Evolutionary conservation across 2,797 vertebrate species (phyloP), one percentile per base, ranked within the genome.

Genomic region (Sparus aurata): DNA sequence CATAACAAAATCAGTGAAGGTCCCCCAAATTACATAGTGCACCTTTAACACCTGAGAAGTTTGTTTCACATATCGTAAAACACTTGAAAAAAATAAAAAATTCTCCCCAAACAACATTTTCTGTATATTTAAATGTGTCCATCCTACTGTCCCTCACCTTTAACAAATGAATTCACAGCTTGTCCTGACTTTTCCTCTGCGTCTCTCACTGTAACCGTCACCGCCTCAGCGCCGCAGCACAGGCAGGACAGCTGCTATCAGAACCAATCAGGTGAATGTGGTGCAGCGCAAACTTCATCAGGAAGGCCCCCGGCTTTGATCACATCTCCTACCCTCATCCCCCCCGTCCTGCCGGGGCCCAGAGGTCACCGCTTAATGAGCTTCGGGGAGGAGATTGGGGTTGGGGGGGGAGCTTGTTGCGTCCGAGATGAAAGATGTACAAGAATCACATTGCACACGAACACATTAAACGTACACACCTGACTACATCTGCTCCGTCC

Each of bases 311-410:
- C 22, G 5, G 82, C 91, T 94, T 93, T 91, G 87, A 93, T 93
- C 88, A 79, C 71, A 43, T 82, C 88, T 75, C 86, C 88, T 75
- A 61, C 86, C 82, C 73, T 89, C 86, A 67, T 86, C 79, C 70
- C 85, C 82, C 88, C 85, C 79, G 58, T 84, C 87, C 86, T 83
- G 86, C 46, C 1, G 77, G 71, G 88, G 82, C 85, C 85, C 63
- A 91, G 76, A 77, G 92, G 91, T 95, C 90, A 84, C 54, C 2
- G 43, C 84, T 91, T 93, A 92, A 94, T 93, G 92, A 93, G 91
- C 84, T 85, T 90, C 70, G 23, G 68, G 60, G 68, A 63, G 79
- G 78, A 73, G 77, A 59, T 62, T 47, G 38, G 69, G 11, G 16
- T 43, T 6, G 47, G n/a, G 50, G 43, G 52, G 25, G 59, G 73